These are phyloP conservation scores for Temnothorax nylanderi DNA, from an alignment of 1,140 invertebrate genomes.

Conservation along the genomic window DNA sequence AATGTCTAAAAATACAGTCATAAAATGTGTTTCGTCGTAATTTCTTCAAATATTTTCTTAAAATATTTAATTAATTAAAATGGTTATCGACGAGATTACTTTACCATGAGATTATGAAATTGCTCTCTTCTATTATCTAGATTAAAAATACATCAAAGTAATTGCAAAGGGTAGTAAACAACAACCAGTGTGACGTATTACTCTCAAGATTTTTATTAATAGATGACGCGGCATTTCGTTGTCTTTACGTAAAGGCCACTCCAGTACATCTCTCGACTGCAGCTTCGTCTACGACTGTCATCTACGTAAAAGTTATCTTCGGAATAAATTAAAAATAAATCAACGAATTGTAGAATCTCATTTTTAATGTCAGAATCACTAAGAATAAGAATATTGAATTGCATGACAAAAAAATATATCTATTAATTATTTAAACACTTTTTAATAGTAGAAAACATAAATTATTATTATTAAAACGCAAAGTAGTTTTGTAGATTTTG, in stretches of 20 bases:
- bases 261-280: neutral
- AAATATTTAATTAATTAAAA: constrained; percentile 5
- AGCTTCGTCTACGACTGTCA: neutral
- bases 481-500: neutral
- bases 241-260: constrained; percentile 9
- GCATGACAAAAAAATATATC: neutral
- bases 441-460: neutral
- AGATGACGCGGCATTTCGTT: constrained; percentile 26
- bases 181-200: constrained; percentile 28
- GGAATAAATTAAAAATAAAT: constrained; percentile 24
- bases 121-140: neutral
- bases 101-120: constrained; percentile 3
- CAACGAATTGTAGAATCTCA: neutral
- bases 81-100: neutral
- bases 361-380: neutral
- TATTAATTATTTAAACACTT: neutral
- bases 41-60: constrained; percentile 12
- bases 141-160: constrained; percentile 56
- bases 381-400: neutral
- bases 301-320: neutral
- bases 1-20: neutral
- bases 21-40: no score
- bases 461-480: neutral
- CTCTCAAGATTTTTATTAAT: constrained; percentile 52
- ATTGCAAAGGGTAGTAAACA: constrained; percentile 38